These are phyloP conservation scores for zebrafish (Danio rerio) DNA, from an alignment of 2,113 vertebrate species.

Conservation along the genomic window GRCz12tu NC_133178.1:37476001-37476500, in stretches of 20 bases:
- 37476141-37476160: not conserved
- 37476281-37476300: not conserved
- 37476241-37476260: constrained; percentile 15
- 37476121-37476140: not conserved
- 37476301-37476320: not conserved
- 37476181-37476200: not conserved
- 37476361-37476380: not conserved
- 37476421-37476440: constrained; percentile 39
- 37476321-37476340: constrained; percentile 15
- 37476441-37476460: constrained; percentile 1
- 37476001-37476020: not conserved
- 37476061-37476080: not conserved
- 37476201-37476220: constrained; percentile 6
- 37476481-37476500: constrained; percentile 5
- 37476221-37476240: not conserved
- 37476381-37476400: constrained; percentile 53
- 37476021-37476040: not conserved
- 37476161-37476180: not conserved
- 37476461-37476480: constrained; percentile 7
- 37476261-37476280: not conserved
- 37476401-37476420: constrained; percentile 26
- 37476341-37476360: constrained; percentile 7
- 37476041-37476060: not conserved
- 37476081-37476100: not conserved
- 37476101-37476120: not conserved